phyloP scores from a whole-genome alignment of 2,113 vertebrate species.

The Piprites chloris region DNA sequence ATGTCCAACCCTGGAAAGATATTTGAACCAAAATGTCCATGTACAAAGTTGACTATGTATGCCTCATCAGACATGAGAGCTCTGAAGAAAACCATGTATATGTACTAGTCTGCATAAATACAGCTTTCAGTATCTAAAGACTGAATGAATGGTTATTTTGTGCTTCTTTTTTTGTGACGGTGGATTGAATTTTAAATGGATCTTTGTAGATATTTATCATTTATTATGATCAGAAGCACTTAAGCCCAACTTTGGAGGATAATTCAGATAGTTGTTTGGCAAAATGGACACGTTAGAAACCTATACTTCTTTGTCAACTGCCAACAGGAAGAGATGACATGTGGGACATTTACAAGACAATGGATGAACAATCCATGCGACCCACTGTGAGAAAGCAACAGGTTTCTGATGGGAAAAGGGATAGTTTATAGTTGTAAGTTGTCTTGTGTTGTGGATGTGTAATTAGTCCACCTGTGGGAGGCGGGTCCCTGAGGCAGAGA shows the following conservation, averaged over 20 bases:
- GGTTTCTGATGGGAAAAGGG: too few relatives aligned
- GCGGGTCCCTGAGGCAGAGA: too few relatives aligned
- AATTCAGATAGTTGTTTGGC: not conserved
- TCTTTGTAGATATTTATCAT: not conserved
- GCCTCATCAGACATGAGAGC: not conserved
- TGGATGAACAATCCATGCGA: too few relatives aligned
- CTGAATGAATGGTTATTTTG: not conserved
- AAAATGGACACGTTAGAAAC: not conserved
- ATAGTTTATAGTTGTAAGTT: too few relatives aligned
- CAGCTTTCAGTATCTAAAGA: not conserved
- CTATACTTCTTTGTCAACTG: not conserved
- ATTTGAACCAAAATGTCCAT: not conserved
- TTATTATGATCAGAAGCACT: not conserved
- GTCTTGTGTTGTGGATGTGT: too few relatives aligned
- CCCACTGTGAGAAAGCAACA: too few relatives aligned
- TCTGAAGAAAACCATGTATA: not conserved
- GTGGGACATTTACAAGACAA: too few relatives aligned
- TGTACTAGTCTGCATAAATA: not conserved
- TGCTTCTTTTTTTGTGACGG: not conserved
- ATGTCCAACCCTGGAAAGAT: not conserved
- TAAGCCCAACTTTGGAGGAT: not conserved
- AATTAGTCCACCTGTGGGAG: too few relatives aligned
- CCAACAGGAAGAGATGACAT: not conserved
- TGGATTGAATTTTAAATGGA: not conserved
- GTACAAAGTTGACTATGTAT: not conserved